Evolutionary conservation across 2,888 invertebrate genomes (phyloP).

Genomic region (Schrankia costaestrigalis): DNA sequence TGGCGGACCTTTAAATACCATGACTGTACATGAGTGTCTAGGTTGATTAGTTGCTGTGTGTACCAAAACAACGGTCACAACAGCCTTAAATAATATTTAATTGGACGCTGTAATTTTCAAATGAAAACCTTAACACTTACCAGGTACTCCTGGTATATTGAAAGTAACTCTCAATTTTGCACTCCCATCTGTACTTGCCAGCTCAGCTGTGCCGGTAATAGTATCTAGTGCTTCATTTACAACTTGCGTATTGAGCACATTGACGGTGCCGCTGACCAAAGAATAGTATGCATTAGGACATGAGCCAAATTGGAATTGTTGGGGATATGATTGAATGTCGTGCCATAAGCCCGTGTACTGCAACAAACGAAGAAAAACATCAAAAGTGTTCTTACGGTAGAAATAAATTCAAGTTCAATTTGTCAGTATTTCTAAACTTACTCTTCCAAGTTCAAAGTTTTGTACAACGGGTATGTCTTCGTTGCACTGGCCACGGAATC

Average conservation of each 20-base stretch:
- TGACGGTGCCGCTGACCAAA: slow-evolving; percentile 26
- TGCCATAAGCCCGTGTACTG: slow-evolving; percentile 57
- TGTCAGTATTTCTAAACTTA: not conserved
- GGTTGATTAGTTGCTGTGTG: not conserved
- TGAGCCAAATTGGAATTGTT: slow-evolving; percentile 46
- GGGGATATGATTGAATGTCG: slow-evolving; percentile 50
- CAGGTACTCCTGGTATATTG: slow-evolving; percentile 58
- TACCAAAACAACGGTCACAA: not conserved
- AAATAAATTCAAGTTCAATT: not conserved
- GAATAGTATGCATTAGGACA: slow-evolving; percentile 53
- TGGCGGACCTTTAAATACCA: too few species aligned
- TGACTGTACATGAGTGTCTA: too few species aligned
- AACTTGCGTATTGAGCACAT: slow-evolving; percentile 49
- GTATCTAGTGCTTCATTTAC: slow-evolving; percentile 43
- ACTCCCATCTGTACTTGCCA: slow-evolving; percentile 71
- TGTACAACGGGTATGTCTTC: slow-evolving; percentile 16
- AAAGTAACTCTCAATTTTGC: slow-evolving; percentile 84
- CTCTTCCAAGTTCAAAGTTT: slow-evolving; percentile 5
- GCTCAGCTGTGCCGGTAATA: slow-evolving; percentile 44
- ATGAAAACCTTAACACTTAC: slow-evolving; percentile 28
- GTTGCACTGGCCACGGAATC: slow-evolving; percentile 26
- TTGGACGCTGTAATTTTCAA: not conserved
- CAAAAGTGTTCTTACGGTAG: not conserved
- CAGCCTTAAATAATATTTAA: not conserved
- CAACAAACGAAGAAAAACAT: slow-evolving; percentile 4